Evolutionary conservation across 2,888 invertebrate species (phyloP).

Genomic region (Chelonus formosanus): DNA sequence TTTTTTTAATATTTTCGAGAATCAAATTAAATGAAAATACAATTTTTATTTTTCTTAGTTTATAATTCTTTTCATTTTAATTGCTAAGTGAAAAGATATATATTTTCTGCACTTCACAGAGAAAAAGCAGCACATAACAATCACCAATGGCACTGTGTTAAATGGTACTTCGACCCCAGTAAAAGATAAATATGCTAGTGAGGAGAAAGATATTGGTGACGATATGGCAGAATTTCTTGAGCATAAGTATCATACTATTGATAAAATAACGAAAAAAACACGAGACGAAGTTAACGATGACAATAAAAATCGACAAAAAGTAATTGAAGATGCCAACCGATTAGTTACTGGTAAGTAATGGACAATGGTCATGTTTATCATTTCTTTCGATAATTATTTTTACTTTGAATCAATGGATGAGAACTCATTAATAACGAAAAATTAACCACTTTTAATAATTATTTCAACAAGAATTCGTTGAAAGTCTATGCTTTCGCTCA

Average conservation of each 20-base stretch:
- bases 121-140: slow-evolving; percentile 61
- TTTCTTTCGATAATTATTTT: neutral
- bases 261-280: slow-evolving; percentile 60
- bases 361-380: too few species aligned
- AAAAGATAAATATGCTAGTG: slow-evolving; percentile 64
- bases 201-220: slow-evolving; percentile 62
- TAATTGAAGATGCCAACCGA: slow-evolving; percentile 61
- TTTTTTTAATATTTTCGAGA: too few species aligned
- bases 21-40: too few species aligned
- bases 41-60: too few species aligned
- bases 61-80: slow-evolving; percentile 33
- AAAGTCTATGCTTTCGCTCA: too few species aligned
- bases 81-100: slow-evolving; percentile 28
- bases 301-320: slow-evolving; percentile 59
- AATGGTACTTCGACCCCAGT: slow-evolving; percentile 65
- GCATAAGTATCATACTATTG: slow-evolving; percentile 57
- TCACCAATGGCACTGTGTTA: slow-evolving; percentile 64
- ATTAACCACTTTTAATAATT: neutral
- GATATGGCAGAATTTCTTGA: slow-evolving; percentile 62
- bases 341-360: slow-evolving; percentile 61
- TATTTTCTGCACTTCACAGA: slow-evolving; percentile 58
- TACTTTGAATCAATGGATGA: neutral
- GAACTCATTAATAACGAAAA: slow-evolving; percentile 32
- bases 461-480: too few species aligned
- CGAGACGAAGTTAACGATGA: slow-evolving; percentile 55